phyloP scores from a whole-genome alignment of 2,113 vertebrate species.

The Anseranas semipalmata region DNA sequence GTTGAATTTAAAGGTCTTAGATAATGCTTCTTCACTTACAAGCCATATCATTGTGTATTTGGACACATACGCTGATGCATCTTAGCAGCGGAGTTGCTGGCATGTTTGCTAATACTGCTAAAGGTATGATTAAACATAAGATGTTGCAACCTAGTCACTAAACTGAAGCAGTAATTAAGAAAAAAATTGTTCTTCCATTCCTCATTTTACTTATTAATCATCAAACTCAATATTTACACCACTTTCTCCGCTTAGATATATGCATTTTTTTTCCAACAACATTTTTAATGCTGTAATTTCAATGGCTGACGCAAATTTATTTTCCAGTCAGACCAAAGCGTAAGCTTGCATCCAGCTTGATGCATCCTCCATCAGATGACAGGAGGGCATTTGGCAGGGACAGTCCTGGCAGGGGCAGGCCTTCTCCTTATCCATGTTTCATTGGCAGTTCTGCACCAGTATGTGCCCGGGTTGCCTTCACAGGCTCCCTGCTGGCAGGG shows the following conservation, averaged over 20 bases:
- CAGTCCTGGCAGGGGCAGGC: neutral
- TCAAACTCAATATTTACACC: neutral
- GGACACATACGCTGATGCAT: neutral
- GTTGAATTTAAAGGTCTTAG: neutral
- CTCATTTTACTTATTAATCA: neutral
- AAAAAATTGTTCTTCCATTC: neutral
- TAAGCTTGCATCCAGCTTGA: neutral
- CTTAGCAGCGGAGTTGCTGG: neutral
- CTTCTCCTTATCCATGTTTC: neutral
- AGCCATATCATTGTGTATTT: neutral
- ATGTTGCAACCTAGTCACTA: neutral
- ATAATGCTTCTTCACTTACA: neutral
- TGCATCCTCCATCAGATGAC: no score
- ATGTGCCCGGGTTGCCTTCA: neutral
- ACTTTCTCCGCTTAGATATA: neutral
- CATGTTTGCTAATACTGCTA: neutral
- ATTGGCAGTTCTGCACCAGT: rapidly evolving
- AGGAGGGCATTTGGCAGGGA: neutral
- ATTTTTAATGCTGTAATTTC: neutral
- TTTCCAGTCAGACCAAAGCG: neutral
- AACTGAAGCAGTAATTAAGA: neutral
- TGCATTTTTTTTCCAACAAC: neutral
- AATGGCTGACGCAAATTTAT: neutral
- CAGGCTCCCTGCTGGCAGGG: neutral
- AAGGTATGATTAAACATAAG: neutral